Base-by-base conservation (phyloP, 2,797 vertebrate species). In the Bovichtus diacanthus region DNA sequence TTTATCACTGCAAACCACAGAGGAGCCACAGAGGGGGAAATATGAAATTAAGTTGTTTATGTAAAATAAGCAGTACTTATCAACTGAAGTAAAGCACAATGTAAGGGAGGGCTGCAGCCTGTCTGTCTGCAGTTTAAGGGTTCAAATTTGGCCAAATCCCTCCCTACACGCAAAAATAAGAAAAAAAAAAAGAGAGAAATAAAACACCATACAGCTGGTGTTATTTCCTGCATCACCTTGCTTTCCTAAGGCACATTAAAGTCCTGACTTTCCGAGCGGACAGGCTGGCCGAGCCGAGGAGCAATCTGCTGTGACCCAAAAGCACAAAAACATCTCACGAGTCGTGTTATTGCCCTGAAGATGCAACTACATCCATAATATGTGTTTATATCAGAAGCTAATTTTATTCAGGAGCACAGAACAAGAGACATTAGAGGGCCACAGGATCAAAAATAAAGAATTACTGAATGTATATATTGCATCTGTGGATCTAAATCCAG, bases 241-340 rank as follows among this genome's bases (percentile, higher is more conserved):
- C 83, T 87, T 95, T 95, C 95, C 92, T 98, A 99, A 99, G 98
- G 97, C 98, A 99, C 97, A 92, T 88, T 87, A 92, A 88, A 88
- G 94, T 95, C 92, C 92, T 81, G 90, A 89, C 93, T 76, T 54
- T 80, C 80, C 73, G 76, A 85, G 67, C 65, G 63, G 80, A 89
- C 62, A 43, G 67, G 74, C 63, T 34, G 74, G 71, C 76, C 53
- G 75, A 72, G 58, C n/a, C n/a, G 31, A 34, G 31, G 78, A 80
- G 76, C 82, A 63, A 78, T 80, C 77, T 74, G 83, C 78, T 68
- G 53, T 62, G 55, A 83, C 75, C 63, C 83, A 64, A 43, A 74
- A 74, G 56, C 80, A 68, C 70, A 74, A 65, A 76, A 70, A 71
- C 76, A 69, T 74, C 77, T 68, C 80, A 68, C 67, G 55, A 72